Conservation (phyloP, 2,888 invertebrate genomes). For the Bugula neritina region DNA sequence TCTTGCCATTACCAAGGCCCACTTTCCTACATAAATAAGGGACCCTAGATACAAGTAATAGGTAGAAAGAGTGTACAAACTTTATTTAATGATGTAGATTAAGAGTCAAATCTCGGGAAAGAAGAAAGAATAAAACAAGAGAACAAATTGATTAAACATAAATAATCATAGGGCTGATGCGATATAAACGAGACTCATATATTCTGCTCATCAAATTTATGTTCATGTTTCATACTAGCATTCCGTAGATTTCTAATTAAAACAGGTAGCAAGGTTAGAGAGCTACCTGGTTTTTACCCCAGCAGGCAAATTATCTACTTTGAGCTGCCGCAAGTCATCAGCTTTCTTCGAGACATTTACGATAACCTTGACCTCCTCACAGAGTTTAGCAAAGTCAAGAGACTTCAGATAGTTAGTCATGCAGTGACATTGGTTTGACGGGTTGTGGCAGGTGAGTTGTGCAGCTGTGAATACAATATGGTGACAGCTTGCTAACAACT, state of each 20-base stretch:
- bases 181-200: too few species aligned
- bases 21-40: slow-evolving; percentile 31
- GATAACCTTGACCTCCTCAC: not conserved
- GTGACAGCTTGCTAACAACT: not conserved
- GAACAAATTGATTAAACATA: too few species aligned
- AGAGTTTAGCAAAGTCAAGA: not conserved
- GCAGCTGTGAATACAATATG: not conserved
- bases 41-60: too few species aligned
- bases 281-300: not conserved
- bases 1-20: slow-evolving; percentile 50
- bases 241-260: too few species aligned
- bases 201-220: too few species aligned
- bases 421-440: not conserved
- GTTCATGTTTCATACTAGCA: too few species aligned
- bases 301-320: slow-evolving; percentile 2
- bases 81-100: too few species aligned
- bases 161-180: too few species aligned
- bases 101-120: too few species aligned
- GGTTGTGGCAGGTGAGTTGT: slow-evolving; percentile 3
- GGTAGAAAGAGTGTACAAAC: too few species aligned
- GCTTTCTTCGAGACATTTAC: not conserved
- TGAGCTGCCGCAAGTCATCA: not conserved
- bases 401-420: not conserved
- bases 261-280: too few species aligned
- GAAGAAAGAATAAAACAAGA: too few species aligned